Conservation (phyloP, 2,888 invertebrate species). For the Xanthorhoe designata region DNA sequence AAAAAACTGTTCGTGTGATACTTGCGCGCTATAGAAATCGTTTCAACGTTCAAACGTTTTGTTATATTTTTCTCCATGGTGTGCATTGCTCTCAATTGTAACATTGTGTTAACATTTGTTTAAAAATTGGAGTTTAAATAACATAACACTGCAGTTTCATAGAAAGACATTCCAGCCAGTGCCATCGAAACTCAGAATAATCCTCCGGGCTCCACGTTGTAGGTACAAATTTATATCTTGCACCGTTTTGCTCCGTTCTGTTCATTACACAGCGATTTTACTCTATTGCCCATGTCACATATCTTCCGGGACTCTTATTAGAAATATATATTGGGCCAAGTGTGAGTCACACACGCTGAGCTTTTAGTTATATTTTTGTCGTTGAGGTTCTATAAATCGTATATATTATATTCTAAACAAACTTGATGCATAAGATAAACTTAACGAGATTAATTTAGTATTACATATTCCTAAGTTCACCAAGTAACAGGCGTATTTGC, state of each 20-base stretch:
- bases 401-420: no score
- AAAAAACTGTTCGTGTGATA: conserved; percentile 31
- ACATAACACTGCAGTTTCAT: neutral
- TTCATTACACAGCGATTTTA: conserved; percentile 54
- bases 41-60: neutral
- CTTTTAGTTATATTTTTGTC: no score
- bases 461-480: no score
- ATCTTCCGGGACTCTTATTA: conserved; percentile 32
- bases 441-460: no score
- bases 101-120: neutral
- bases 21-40: neutral
- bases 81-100: neutral
- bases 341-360: no score
- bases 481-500: no score
- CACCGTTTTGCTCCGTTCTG: conserved; percentile 44
- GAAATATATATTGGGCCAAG: neutral
- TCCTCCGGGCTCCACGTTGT: conserved; percentile 42
- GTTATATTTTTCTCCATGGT: neutral
- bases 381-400: no score
- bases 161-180: neutral
- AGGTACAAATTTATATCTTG: conserved; percentile 59
- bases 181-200: conserved; percentile 48
- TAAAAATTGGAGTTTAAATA: neutral
- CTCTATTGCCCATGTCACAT: conserved; percentile 48
- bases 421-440: neutral